Evolutionary conservation across 1,140 invertebrate species (phyloP).

Genomic region (Cotesia vestalis): DNA sequence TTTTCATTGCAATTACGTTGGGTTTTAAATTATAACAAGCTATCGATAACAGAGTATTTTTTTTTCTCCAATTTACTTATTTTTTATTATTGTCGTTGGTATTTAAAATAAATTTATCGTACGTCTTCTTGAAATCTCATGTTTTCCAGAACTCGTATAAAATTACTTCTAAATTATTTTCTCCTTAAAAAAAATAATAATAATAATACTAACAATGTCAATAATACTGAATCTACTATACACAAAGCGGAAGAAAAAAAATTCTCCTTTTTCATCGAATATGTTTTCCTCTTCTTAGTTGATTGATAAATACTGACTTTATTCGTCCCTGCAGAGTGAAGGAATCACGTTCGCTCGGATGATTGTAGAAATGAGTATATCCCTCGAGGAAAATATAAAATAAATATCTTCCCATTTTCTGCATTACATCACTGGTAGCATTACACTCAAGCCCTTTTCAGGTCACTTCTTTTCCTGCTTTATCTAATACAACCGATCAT

Average conservation of each 20-base stretch:
- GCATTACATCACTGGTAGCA: too few species aligned
- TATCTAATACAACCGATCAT: too few species aligned
- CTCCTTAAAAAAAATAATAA: too few species aligned
- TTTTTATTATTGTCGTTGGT: too few species aligned
- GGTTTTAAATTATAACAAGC: too few species aligned
- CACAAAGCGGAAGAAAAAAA: not conserved
- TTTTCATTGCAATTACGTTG: too few species aligned
- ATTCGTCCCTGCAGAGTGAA: not conserved
- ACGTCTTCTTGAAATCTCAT: not conserved
- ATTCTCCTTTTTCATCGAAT: not conserved
- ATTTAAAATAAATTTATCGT: not conserved
- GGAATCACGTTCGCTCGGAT: constrained; percentile 10
- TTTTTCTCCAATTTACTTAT: too few species aligned
- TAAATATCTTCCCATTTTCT: not conserved
- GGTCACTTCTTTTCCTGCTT: not conserved
- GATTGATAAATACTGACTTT: constrained; percentile 2
- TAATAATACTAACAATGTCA: too few species aligned
- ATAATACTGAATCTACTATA: not conserved
- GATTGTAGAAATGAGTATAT: constrained; percentile 15
- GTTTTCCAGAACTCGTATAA: not conserved
- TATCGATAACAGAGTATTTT: too few species aligned
- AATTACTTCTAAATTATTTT: too few species aligned
- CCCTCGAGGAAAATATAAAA: constrained; percentile 12
- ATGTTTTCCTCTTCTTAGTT: not conserved
- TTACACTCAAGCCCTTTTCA: too few species aligned